Evolutionary conservation across 2,113 vertebrate genomes (phyloP).

Genomic region (Phainopepla nitens): DNA sequence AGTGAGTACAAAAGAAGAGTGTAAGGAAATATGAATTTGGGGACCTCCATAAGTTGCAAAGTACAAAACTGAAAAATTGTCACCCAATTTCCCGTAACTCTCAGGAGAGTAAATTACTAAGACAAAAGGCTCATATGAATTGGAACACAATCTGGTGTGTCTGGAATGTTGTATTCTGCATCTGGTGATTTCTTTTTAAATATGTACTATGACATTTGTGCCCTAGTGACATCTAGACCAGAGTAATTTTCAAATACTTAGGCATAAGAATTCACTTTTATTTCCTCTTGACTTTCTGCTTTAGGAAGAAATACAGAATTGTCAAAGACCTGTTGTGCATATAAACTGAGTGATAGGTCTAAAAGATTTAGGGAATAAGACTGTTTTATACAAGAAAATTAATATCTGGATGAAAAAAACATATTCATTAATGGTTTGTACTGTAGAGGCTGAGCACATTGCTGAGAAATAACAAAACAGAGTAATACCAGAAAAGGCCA

Average conservation of each 20-base stretch:
- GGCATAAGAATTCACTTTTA: background rate
- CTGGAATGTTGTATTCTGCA: background rate
- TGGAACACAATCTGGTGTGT: background rate
- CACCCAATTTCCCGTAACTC: background rate
- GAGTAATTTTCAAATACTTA: background rate
- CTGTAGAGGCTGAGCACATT: background rate
- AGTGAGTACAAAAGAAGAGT: background rate
- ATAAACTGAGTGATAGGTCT: background rate
- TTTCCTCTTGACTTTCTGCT: background rate
- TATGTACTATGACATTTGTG: background rate
- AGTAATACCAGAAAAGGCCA: background rate
- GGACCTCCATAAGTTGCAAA: background rate
- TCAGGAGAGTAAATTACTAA: background rate
- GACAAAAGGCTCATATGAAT: background rate
- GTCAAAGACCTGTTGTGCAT: background rate
- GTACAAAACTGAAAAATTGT: background rate
- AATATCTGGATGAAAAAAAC: background rate
- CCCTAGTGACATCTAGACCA: background rate
- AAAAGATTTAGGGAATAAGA: background rate
- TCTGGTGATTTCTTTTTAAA: background rate
- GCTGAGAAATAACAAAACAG: background rate
- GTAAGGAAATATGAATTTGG: background rate
- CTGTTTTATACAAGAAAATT: background rate
- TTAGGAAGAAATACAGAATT: background rate
- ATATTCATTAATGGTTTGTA: background rate